Base-by-base conservation (phyloP, 2,797 vertebrate species). In the Bradypodion ventrale region DNA sequence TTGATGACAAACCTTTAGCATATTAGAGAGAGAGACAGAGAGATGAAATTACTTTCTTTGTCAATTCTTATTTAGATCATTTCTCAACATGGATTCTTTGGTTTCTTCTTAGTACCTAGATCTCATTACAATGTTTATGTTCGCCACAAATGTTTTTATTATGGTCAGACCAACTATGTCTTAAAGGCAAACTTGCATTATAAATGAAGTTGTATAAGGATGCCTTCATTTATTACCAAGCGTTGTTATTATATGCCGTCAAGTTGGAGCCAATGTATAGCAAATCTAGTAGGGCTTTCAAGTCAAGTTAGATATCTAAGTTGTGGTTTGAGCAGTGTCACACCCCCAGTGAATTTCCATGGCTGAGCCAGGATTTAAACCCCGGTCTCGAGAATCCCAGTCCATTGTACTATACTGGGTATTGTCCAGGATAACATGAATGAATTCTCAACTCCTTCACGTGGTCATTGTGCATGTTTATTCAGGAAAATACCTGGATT, bases 1-100 rank as follows among this genome's bases (percentile, higher is more conserved):
- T 88, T 1, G 23, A 90, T 91, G 92, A 89, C 80, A 79, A 85
- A 81, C 16, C 88, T 86, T 87, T 84, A 52, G 73, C 37, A 9
- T 40, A 78, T 90, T 77, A 87, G 49, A 52, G 72, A 70, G 60
- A 79, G 46, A 75, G 63, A 85, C 29, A 88, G 32, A 60, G 69
- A 73, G 68, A 80, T 87, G 88, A 3, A 79, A 66, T 59, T 56
- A 37, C 70, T 42, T 73, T 21, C 35, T 1, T 56, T 44, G 6
- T 49, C 12, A 1, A 70, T 75, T 80, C 49, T 7, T 0, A 59
- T 79, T 85, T 29, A 87, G 85, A 75, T 78, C 2, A 2, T 42
- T 42, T 79, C 83, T 56, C 65, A 27, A 3, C 9, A 40, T 19
- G 21, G 25, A 32, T 82, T 46, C 3, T 0, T 66, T 6, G 44